Evolutionary conservation across 2,888 invertebrate genomes (phyloP), one percentile per base, ranked within the genome.

Genomic region (Hirtodrosophila cameraria): DNA sequence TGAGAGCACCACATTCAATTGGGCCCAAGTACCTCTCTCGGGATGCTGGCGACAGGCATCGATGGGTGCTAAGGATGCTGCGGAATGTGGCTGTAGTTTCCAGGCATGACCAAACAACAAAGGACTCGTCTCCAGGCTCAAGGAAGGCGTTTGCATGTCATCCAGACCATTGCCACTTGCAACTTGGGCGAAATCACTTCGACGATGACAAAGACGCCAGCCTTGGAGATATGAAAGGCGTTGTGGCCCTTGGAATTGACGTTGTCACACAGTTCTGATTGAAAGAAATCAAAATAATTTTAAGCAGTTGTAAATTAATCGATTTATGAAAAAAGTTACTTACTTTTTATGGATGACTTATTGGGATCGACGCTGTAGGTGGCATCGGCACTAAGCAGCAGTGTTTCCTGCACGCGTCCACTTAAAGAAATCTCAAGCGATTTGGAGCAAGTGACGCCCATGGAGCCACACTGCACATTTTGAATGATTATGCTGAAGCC

Each of bases 381-480:
- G 0, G 87, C 65, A 58, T 91, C 89, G 0, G 89, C 75, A 3
- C 94, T 94, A 23, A 96, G 91, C 0, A 93, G 92, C 1, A 96
- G 90, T 0, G 92, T 91, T 88, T n/a, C n/a, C n/a, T n/a, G n/a
- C n/a, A n/a, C n/a, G n/a, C n/a, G n/a, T n/a, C n/a, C n/a, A n/a
- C n/a, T 96, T 0, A 95, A 91, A 46, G 92, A 92, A 20, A 97
- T 92, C 2, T 94, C 94, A 2, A 97, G 91, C 0, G 97, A 94
- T 89, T 97, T 97, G 6, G 97, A 95, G 89, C 97, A 98, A 0
- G 96, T 95, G 0, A 96, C 96, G 0, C 97, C 97, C 6, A 95
- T 93, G 0, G 96, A 94, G 2, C 97, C 97, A 80, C 97, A 98
- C 0, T 96, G 94, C 0, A 96, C 95, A 86, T 97, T 97, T 93